Percentiles rank a stretch among this genome's conserved stretches.
phyloP scores from a whole-genome alignment of 23 tunicate genomes.

The Trididemnum nubilum region DNA sequence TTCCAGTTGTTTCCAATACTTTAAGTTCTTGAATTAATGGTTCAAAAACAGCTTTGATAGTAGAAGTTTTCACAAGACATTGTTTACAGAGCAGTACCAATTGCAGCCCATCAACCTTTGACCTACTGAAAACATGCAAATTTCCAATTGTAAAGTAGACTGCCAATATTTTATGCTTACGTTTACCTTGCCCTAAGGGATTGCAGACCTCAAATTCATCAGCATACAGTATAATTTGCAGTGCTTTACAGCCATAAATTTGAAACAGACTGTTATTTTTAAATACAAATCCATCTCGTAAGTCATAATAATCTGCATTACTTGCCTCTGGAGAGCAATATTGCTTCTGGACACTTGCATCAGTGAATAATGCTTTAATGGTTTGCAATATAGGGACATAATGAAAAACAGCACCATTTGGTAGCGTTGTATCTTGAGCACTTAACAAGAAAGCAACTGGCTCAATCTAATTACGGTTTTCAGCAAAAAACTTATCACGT shows the following conservation, averaged over 20 bases:
- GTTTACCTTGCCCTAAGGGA: slow-evolving; percentile 36
- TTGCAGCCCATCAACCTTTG: slow-evolving; percentile 35
- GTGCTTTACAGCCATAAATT: background rate
- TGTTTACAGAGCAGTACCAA: slow-evolving; percentile 46
- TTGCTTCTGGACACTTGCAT: slow-evolving; percentile 14
- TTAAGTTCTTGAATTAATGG: slow-evolving; percentile 36
- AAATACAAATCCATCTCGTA: slow-evolving; percentile 50
- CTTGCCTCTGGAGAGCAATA: slow-evolving; percentile 11
- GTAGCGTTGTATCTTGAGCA: background rate
- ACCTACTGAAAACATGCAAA: slow-evolving; percentile 19
- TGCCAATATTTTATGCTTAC: slow-evolving; percentile 51
- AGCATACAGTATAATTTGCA: slow-evolving; percentile 45
- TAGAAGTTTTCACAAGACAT: background rate
- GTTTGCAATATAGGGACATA: slow-evolving; percentile 44
- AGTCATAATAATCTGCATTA: slow-evolving; percentile 12
- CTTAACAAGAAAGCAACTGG: slow-evolving; percentile 3
- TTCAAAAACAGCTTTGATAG: slow-evolving; percentile 6
- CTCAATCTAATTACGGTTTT: background rate
- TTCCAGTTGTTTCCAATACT: slow-evolving; percentile 28
- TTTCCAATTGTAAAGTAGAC: slow-evolving; percentile 54
- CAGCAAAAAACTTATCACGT: background rate
- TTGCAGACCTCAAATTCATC: slow-evolving; percentile 49
- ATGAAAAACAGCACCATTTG: slow-evolving; percentile 11
- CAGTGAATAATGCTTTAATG: slow-evolving; percentile 21
- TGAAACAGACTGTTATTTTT: slow-evolving; percentile 21